These are phyloP conservation scores for Thereva unica DNA, from an alignment of 2,888 invertebrate genomes.

Conservation along the genomic window DNA sequence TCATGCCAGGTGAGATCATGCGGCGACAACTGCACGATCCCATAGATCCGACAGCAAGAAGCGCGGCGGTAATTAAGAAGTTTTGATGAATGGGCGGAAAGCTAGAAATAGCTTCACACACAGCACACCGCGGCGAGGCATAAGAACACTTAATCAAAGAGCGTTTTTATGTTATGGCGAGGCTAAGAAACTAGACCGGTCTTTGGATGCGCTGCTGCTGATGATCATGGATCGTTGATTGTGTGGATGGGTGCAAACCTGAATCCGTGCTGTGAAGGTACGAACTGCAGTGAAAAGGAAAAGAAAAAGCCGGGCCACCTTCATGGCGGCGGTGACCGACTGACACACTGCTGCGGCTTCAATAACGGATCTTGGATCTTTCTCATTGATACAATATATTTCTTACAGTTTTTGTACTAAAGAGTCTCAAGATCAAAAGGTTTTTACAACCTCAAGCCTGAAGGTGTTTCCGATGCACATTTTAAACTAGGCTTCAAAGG, in stretches of 20 bases:
- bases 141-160: slow-evolving; percentile 11
- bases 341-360: slow-evolving; percentile 39
- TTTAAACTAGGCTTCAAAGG: too few relatives aligned
- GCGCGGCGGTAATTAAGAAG: background rate
- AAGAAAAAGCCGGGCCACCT: slow-evolving; percentile 31
- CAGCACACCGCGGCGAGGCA: background rate
- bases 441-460: too few relatives aligned
- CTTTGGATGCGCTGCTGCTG: slow-evolving; percentile 15
- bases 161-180: slow-evolving; percentile 5
- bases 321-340: slow-evolving; percentile 37
- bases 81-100: slow-evolving; percentile 8
- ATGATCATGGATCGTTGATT: background rate
- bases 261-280: background rate
- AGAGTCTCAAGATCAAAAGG: slow-evolving; percentile 5
- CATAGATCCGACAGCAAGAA: too few relatives aligned
- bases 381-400: slow-evolving; percentile 2
- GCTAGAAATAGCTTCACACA: slow-evolving; percentile 7
- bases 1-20: too few relatives aligned
- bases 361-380: slow-evolving; percentile 37
- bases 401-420: background rate
- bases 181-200: slow-evolving; percentile 27
- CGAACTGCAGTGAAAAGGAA: slow-evolving; percentile 37
- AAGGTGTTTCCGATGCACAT: too few relatives aligned
- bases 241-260: background rate
- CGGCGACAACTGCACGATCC: too few relatives aligned